Base-by-base conservation (phyloP, 2,797 vertebrate species). In the Sebastiscus tertius region DNA sequence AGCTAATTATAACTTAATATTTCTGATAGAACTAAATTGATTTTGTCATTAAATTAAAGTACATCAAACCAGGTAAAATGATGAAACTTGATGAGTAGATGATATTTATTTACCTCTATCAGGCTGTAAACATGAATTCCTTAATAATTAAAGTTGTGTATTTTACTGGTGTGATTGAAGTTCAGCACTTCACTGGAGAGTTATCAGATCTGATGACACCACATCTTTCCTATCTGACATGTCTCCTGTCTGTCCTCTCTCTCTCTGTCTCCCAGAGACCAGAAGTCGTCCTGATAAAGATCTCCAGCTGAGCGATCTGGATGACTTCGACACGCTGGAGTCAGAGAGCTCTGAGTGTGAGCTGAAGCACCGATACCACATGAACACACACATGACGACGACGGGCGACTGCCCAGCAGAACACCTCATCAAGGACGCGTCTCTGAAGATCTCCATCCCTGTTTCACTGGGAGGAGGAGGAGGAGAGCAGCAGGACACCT, bases 261-360 rank as follows among this genome's bases (percentile, higher is more conserved):
- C 6, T 46, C 46, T 52, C 14, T 46, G 3, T 52, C 85, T 83
- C 83, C 34, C 95, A 98, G 98, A 97, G 56, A 95, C 90, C 87
- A 93, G 91, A 27, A 93, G 95, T 91, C 97, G 97, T 82, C 95
- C 97, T 3, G 97, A 98, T 87, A 98, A 99, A 89, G 97, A 98
- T 27, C 96, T 98, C 36, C 97, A 97, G 92, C 90, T 99, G 67
- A 99, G 98, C 87, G 98, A 99, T 90, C 77, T 99, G 93, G 98
- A 99, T 8, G 98, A 99, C 77, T 97, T 99, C 71, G 98, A 98
- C 82, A 91, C 97, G 4, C 96, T 98, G 52, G 98, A 98, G 88
- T 97, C 97, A 0, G 98, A 99, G 90, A 96, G 91, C 91, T 97
- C 97, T 0, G 98, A 98, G 87, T 98, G 98, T 66, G 97, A 99